Conservation (phyloP, 2,888 invertebrate species). For the Ochlodes sylvanus region DNA sequence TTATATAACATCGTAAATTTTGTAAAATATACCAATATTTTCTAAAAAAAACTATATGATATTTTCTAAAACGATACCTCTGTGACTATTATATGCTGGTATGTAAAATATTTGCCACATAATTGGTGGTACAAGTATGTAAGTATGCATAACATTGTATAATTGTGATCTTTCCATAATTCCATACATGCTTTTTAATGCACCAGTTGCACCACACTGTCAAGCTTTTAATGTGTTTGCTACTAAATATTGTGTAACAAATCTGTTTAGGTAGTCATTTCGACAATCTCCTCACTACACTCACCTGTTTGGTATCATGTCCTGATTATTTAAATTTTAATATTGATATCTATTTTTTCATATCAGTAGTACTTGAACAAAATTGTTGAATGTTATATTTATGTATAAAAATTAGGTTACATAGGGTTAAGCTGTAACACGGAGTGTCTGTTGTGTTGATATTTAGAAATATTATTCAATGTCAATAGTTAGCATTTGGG, state of each 20-base stretch:
- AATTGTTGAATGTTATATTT: constrained; percentile 73
- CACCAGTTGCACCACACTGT: neutral
- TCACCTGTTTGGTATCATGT: neutral
- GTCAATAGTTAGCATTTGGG: neutral
- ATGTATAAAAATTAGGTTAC: constrained; percentile 67
- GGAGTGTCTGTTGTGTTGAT: neutral
- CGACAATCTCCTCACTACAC: neutral
- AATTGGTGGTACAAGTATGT: neutral
- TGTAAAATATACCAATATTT: constrained; percentile 6
- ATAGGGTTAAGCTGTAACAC: constrained; percentile 48
- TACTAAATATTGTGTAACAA: neutral
- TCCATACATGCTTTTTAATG: constrained; percentile 8
- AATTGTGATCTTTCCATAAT: constrained; percentile 1
- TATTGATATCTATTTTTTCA: constrained; percentile 16
- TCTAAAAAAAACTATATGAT: neutral
- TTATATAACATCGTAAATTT: neutral
- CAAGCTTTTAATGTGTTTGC: neutral
- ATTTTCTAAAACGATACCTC: neutral
- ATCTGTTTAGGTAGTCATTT: neutral
- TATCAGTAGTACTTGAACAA: constrained; percentile 60
- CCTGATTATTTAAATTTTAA: constrained; percentile 3
- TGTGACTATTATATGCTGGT: too few species aligned
- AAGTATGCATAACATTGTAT: neutral
- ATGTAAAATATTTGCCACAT: neutral
- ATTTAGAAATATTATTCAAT: neutral